Evolutionary conservation across 2,888 invertebrate genomes (phyloP).

Genomic region (Perithous albicinctus): DNA sequence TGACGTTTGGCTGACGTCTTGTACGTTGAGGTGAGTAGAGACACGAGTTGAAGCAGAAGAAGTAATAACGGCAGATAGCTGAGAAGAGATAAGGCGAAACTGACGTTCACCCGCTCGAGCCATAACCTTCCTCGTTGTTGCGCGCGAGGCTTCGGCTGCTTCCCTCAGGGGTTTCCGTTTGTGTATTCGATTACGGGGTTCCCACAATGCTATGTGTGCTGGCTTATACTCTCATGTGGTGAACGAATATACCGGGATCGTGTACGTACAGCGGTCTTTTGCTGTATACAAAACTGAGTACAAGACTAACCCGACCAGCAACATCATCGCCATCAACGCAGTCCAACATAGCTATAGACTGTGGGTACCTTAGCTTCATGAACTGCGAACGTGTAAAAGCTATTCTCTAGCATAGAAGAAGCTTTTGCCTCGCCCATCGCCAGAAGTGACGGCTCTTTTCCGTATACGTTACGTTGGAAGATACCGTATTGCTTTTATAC

Average conservation of each 20-base stretch:
- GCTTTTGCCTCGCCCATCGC: constrained; percentile 47
- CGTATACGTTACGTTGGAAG: constrained; percentile 22
- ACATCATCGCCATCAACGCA: constrained; percentile 7
- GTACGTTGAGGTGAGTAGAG: constrained; percentile 15
- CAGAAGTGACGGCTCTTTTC: constrained; percentile 61
- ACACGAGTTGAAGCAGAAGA: constrained; percentile 69
- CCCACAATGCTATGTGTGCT: constrained; percentile 73
- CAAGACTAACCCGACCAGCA: constrained; percentile 13
- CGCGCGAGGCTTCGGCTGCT: constrained; percentile 64
- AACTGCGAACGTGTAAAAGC: constrained; percentile 33
- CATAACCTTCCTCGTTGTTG: constrained; percentile 75
- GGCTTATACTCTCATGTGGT: constrained; percentile 48
- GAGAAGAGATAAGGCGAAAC: constrained; percentile 76
- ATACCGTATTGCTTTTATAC: constrained; percentile 13
- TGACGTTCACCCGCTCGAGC: constrained; percentile 74
- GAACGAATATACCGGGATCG: constrained; percentile 16
- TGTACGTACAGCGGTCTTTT: background rate
- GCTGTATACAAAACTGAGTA: constrained; percentile 6
- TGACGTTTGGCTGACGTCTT: constrained; percentile 30
- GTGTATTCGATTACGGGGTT: constrained; percentile 79
- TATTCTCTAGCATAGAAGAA: constrained; percentile 39
- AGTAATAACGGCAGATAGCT: constrained; percentile 79
- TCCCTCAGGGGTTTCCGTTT: constrained; percentile 76
- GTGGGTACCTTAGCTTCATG: constrained; percentile 11
- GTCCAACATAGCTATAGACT: background rate